phyloP scores from a whole-genome alignment of 2,797 vertebrate species.

The Semaprochilodus insignis region DNA sequence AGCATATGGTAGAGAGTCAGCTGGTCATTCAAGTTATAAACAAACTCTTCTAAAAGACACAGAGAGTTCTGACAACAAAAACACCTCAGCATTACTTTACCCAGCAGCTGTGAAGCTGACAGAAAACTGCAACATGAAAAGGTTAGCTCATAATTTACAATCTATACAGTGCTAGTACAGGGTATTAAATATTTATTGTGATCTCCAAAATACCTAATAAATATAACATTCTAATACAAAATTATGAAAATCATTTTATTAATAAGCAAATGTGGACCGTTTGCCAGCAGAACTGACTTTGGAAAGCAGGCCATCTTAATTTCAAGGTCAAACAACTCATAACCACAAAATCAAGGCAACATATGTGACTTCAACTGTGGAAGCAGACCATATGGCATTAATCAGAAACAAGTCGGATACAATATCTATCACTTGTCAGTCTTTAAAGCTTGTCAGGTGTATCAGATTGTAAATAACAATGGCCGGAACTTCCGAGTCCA shows the following conservation, averaged over 20 bases:
- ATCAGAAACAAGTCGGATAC: neutral
- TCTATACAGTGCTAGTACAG: neutral
- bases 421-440: no score
- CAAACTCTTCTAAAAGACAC: neutral
- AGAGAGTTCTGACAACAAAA: constrained; percentile 22
- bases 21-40: constrained; percentile 30
- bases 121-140: neutral
- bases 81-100: neutral
- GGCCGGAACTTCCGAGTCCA: no score
- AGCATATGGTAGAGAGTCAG: constrained; percentile 37
- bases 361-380: neutral
- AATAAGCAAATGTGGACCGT: neutral
- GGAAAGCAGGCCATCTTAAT: neutral
- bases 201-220: neutral
- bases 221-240: neutral
- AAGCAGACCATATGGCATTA: neutral
- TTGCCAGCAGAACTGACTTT: neutral
- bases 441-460: neutral
- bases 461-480: neutral
- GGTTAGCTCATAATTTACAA: neutral
- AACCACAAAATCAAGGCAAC: neutral
- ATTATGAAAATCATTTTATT: neutral
- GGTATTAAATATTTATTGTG: neutral
- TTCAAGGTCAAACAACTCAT: neutral
- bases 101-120: neutral